Evolutionary conservation across 2,113 vertebrate species (phyloP).

Genomic region (Neofelis nebulosa): DNA sequence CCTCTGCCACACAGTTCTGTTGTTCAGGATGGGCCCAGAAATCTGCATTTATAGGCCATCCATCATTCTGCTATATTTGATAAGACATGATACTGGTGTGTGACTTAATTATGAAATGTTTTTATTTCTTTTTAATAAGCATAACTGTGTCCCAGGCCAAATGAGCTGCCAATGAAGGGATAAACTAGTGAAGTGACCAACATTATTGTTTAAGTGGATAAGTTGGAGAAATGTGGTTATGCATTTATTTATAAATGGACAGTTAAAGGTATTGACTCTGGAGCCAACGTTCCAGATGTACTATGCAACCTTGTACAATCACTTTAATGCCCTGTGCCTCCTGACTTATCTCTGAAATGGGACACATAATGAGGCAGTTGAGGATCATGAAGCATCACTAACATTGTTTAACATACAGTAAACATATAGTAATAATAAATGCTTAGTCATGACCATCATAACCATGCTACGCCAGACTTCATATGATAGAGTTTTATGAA

Average conservation of each 20-base stretch:
- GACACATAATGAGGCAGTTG: neutral
- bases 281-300: too few species aligned
- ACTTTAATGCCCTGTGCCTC: neutral
- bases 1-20: neutral
- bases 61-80: neutral
- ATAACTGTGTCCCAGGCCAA: neutral
- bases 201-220: neutral
- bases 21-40: neutral
- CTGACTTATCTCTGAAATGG: neutral
- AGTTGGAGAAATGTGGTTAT: neutral
- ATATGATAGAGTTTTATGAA: neutral
- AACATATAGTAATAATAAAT: neutral
- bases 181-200: neutral
- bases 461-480: neutral
- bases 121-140: neutral
- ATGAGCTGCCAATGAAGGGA: neutral
- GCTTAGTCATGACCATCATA: neutral
- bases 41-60: neutral
- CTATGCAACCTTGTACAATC: neutral
- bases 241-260: neutral
- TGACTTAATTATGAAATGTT: neutral
- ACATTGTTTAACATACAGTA: neutral
- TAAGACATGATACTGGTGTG: neutral
- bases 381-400: neutral
- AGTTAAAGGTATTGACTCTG: neutral